Conservation (phyloP, 2,113 vertebrate species). For the Calidris pygmaea region DNA sequence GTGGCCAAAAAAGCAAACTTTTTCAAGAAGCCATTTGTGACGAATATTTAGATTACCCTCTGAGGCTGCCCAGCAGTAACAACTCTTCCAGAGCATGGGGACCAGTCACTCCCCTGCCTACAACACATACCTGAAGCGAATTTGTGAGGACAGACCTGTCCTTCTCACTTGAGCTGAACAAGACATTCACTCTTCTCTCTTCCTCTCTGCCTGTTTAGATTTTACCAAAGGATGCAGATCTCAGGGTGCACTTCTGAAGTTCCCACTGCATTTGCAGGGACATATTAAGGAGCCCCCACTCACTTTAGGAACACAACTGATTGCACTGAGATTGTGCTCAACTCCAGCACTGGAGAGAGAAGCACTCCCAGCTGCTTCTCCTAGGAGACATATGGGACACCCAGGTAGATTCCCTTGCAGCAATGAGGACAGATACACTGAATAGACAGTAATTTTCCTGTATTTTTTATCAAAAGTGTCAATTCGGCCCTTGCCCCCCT, state of each 20-base stretch:
- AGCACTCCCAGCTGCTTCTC: not conserved
- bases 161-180: not conserved
- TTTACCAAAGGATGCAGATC: not conserved
- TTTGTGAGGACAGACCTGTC: not conserved
- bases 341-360: not conserved
- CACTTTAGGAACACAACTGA: not conserved
- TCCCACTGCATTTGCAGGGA: not conserved
- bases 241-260: not conserved
- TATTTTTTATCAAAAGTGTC: not conserved
- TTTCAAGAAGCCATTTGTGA: fast-evolving
- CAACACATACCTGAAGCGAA: fast-evolving
- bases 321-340: not conserved
- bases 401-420: not conserved
- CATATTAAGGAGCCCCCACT: not conserved
- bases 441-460: not conserved
- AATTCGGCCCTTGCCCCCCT: not conserved
- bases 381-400: not conserved
- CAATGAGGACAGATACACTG: not conserved
- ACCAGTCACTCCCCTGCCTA: not conserved
- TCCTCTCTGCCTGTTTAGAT: not conserved
- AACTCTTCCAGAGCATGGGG: not conserved
- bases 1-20: not conserved
- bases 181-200: not conserved
- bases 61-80: not conserved
- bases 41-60: not conserved